phyloP scores from a whole-genome alignment of 1,140 invertebrate species.

The Delia radicum region DNA sequence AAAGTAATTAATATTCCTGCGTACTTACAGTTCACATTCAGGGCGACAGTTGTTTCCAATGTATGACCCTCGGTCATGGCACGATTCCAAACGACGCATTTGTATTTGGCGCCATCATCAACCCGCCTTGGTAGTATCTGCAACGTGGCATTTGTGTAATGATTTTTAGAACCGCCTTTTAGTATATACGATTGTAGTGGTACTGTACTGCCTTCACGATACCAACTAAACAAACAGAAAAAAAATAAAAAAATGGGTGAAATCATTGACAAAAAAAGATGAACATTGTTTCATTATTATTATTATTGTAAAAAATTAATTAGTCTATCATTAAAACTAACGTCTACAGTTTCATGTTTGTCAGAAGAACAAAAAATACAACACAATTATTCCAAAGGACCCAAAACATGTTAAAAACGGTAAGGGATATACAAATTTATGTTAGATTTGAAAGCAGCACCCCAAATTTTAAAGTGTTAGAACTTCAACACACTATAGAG shows the following conservation, averaged over 20 bases:
- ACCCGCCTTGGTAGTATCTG: conserved; percentile 74
- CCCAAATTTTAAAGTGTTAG: too few relatives aligned
- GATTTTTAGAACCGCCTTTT: conserved; percentile 67
- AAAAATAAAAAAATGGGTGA: conserved; percentile 19
- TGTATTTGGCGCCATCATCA: conserved; percentile 79
- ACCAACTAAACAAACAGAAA: conserved; percentile 63
- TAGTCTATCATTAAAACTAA: too few relatives aligned
- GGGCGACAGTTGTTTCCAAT: conserved; percentile 73
- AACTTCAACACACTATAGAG: too few relatives aligned
- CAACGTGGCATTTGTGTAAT: conserved; percentile 74
- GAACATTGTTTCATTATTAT: conserved; percentile 1
- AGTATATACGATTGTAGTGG: conserved; percentile 69
- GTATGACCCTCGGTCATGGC: conserved; percentile 80
- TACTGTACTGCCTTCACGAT: conserved; percentile 65
- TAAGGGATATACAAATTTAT: too few relatives aligned
- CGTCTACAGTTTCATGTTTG: too few relatives aligned
- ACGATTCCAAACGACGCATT: conserved; percentile 85
- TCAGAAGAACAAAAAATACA: too few relatives aligned
- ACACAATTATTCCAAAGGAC: too few relatives aligned
- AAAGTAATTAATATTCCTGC: conserved; percentile 29
- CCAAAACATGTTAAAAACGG: too few relatives aligned
- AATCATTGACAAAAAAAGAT: conserved; percentile 1
- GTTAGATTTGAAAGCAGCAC: too few relatives aligned
- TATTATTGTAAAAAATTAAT: neutral
- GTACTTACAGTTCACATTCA: conserved; percentile 88